Evolutionary conservation across 1,140 invertebrate species (phyloP).

Genomic region (Cephus cinctus): DNA sequence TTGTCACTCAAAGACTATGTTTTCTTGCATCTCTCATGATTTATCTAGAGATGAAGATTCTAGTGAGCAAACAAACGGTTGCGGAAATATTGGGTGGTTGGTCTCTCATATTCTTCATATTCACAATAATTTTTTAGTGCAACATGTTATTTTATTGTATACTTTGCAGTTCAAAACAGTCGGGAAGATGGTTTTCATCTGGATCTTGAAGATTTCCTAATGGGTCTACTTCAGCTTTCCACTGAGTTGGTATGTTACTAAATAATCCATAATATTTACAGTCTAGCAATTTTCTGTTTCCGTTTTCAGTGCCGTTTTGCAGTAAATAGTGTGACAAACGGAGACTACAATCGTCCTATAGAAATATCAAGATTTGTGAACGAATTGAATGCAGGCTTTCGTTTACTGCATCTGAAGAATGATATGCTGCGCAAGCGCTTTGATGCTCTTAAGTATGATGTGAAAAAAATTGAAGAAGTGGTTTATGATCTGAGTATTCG

Average conservation of each 20-base stretch:
- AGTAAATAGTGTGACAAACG: constrained; percentile 85
- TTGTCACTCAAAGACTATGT: constrained; percentile 75
- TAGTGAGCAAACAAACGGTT: constrained; percentile 72
- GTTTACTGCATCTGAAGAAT: constrained; percentile 87
- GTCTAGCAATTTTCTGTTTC: constrained; percentile 17
- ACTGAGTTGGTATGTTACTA: constrained; percentile 72
- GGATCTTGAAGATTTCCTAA: constrained; percentile 87
- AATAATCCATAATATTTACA: constrained; percentile 3
- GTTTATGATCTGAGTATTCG: constrained; percentile 91
- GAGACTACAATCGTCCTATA: constrained; percentile 76
- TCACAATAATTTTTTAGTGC: constrained; percentile 12
- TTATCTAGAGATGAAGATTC: constrained; percentile 75
- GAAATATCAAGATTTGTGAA: constrained; percentile 84
- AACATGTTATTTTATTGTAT: constrained; percentile 16
- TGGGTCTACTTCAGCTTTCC: constrained; percentile 78
- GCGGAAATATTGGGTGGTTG: constrained; percentile 78
- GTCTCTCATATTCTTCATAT: constrained; percentile 24
- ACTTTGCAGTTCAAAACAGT: constrained; percentile 58
- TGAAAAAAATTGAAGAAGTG: constrained; percentile 94
- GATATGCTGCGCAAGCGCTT: constrained; percentile 84
- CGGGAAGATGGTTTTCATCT: constrained; percentile 77
- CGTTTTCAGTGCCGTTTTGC: constrained; percentile 71
- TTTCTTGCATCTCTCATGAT: constrained; percentile 75
- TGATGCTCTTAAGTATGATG: constrained; percentile 89
- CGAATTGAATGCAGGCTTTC: constrained; percentile 85